Percentiles rank a stretch among this genome's conserved stretches.
Evolutionary conservation across 2,797 vertebrate genomes (phyloP).

Genomic region (Cyprinodon diabolis): DNA sequence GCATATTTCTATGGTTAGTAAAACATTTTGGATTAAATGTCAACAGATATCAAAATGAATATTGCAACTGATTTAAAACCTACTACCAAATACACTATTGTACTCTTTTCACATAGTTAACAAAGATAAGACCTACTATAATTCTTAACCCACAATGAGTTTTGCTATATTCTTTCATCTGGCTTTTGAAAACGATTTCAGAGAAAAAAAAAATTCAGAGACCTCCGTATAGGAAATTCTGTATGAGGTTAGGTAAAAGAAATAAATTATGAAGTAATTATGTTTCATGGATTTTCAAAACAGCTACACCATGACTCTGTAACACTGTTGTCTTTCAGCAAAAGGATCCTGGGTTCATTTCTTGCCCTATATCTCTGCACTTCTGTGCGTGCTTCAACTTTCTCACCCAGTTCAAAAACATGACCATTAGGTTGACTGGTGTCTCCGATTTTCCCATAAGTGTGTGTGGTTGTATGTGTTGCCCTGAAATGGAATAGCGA

Average conservation of each 20-base stretch:
- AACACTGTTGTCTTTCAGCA: too few relatives aligned
- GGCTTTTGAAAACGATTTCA: too few relatives aligned
- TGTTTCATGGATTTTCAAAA: not conserved
- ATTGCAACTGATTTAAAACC: not conserved
- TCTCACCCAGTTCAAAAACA: too few relatives aligned
- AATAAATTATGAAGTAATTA: not conserved
- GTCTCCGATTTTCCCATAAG: too few relatives aligned
- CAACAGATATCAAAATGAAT: conserved; percentile 3
- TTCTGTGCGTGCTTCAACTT: too few relatives aligned
- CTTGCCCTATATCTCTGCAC: too few relatives aligned
- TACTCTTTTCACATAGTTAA: not conserved
- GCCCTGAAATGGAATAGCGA: too few relatives aligned
- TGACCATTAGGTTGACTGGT: too few relatives aligned
- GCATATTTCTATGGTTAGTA: not conserved
- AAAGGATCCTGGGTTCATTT: too few relatives aligned
- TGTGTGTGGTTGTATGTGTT: too few relatives aligned
- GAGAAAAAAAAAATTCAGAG: not conserved
- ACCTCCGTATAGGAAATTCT: not conserved
- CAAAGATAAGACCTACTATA: not conserved
- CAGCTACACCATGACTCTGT: too few relatives aligned
- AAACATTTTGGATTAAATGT: not conserved
- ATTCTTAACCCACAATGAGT: not conserved
- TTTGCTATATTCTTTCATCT: not conserved
- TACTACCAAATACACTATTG: not conserved
- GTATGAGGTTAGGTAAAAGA: not conserved